Evolutionary conservation across 2,113 vertebrate genomes (phyloP).

Genomic region (Bostrychus sinensis): DNA sequence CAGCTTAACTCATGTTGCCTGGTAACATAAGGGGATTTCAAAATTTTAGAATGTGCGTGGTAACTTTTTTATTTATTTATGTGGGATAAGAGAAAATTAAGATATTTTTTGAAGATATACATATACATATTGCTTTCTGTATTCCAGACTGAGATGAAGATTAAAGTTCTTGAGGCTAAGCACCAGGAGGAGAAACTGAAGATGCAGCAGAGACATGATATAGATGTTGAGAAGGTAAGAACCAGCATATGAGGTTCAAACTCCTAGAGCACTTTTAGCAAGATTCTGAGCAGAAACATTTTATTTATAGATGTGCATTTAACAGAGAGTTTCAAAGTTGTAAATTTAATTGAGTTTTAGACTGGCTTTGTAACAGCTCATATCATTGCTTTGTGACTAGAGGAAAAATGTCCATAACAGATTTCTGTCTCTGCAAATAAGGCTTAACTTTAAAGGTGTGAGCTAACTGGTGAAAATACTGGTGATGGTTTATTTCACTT

Average conservation of each 20-base stretch:
- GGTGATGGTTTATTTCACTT: slow-evolving; percentile 47
- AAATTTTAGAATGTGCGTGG: background rate
- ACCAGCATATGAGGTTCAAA: background rate
- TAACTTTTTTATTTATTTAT: too few relatives aligned
- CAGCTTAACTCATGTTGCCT: background rate
- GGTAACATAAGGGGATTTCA: background rate
- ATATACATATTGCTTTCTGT: slow-evolving; percentile 13
- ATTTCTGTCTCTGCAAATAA: slow-evolving; percentile 26
- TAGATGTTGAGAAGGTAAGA: slow-evolving; percentile 91
- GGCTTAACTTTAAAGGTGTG: slow-evolving; percentile 59
- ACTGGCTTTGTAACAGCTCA: background rate
- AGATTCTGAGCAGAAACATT: too few relatives aligned
- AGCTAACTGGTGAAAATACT: slow-evolving; percentile 49
- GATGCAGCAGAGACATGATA: slow-evolving; percentile 91
- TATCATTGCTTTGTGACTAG: slow-evolving; percentile 41
- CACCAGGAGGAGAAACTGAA: slow-evolving; percentile 93
- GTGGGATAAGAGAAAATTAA: too few relatives aligned
- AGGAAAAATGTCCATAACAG: slow-evolving; percentile 37
- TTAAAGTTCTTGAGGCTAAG: slow-evolving; percentile 87
- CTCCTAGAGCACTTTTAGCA: too few relatives aligned
- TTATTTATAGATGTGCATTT: too few relatives aligned
- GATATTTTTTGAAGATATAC: too few relatives aligned
- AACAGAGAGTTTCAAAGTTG: background rate
- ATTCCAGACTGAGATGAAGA: slow-evolving; percentile 85
- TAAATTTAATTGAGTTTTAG: background rate